A percentile compares a stretch with the other conserved stretches of the same genome.
Conservation (phyloP, 2,113 vertebrate species). For the Grammomys dolichurus region DNA sequence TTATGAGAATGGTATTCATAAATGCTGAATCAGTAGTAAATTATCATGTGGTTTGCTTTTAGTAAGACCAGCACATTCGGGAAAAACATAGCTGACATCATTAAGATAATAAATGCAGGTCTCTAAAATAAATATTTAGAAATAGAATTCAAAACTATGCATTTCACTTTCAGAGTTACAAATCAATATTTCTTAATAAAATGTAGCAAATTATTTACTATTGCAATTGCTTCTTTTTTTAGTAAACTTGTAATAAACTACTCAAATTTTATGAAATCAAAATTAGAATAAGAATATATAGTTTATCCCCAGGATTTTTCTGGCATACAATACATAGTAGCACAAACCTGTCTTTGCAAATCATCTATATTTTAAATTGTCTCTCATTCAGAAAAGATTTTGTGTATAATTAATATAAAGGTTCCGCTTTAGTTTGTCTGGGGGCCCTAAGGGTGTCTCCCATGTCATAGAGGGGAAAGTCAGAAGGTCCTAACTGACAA, state of each 20-base stretch:
- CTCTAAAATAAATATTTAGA: constrained; percentile 46
- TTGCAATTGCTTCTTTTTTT: background rate
- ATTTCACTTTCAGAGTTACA: background rate
- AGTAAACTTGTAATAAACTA: constrained; percentile 36
- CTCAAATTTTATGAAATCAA: constrained; percentile 6
- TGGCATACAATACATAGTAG: background rate
- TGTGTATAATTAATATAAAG: background rate
- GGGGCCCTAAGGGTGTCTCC: too few relatives aligned
- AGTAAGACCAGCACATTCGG: background rate
- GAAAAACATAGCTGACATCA: constrained; percentile 19
- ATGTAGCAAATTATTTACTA: constrained; percentile 27
- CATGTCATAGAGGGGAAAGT: too few relatives aligned
- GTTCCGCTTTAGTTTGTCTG: background rate
- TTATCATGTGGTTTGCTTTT: background rate
- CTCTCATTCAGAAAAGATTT: background rate
- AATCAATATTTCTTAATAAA: background rate
- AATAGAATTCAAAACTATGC: background rate
- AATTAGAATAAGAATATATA: background rate
- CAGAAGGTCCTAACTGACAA: too few relatives aligned
- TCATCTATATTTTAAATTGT: background rate
- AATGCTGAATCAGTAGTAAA: background rate
- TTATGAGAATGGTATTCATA: background rate
- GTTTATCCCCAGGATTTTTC: background rate
- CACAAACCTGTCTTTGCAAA: background rate
- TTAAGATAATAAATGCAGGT: constrained; percentile 11